Conservation (phyloP, 2,113 vertebrate genomes). For the Bungarus multicinctus region DNA sequence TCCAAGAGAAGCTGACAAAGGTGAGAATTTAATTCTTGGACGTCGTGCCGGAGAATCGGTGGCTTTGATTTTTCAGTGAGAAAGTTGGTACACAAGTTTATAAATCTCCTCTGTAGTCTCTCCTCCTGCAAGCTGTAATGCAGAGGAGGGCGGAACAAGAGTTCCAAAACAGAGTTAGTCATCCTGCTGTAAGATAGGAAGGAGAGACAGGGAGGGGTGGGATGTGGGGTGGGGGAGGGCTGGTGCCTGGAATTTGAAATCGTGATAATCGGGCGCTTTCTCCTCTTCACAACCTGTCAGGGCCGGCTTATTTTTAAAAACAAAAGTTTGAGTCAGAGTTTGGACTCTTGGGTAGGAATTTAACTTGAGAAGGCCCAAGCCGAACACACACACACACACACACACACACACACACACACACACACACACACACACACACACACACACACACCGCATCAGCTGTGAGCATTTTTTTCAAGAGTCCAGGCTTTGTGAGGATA, state of each 20-base stretch:
- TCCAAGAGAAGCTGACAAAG: slow-evolving; percentile 95
- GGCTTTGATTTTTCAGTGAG: background rate
- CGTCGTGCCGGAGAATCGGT: background rate
- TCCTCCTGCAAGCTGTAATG: slow-evolving; percentile 34
- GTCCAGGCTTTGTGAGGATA: background rate
- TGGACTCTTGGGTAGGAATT: slow-evolving; percentile 57
- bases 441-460: background rate
- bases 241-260: slow-evolving; percentile 51
- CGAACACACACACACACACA: background rate
- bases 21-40: slow-evolving; percentile 63
- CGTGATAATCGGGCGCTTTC: slow-evolving; percentile 51
- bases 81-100: background rate
- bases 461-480: background rate
- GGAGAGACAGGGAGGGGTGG: slow-evolving; percentile 23
- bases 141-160: slow-evolving; percentile 42
- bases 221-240: background rate
- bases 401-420: no score
- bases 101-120: background rate
- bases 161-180: slow-evolving; percentile 62
- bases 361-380: slow-evolving; percentile 42
- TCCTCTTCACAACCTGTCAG: slow-evolving; percentile 60
- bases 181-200: slow-evolving; percentile 43
- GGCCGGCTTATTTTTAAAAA: slow-evolving; percentile 69
- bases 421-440: no score
- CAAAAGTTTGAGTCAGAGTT: slow-evolving; percentile 56